Base-by-base conservation (phyloP, 1,140 invertebrate species). In the Formica exsecta region DNA sequence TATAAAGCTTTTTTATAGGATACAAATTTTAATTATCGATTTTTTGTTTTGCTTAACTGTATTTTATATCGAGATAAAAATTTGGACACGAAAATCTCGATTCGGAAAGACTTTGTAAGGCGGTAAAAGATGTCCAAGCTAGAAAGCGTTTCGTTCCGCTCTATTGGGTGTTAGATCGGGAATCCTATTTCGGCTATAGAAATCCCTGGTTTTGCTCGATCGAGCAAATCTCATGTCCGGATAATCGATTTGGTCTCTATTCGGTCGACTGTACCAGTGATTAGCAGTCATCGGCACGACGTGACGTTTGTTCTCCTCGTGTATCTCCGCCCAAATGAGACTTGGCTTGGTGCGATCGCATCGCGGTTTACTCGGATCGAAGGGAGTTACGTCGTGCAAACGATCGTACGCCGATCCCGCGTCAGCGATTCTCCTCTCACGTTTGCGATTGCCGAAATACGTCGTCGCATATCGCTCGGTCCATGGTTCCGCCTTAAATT, bases 201-300 rank as follows among this genome's bases (percentile, higher is more conserved):
- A 89, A 16, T 85, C 79, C 6, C 25, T 59, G 57, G 75, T 76
- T 85, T 81, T 80, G 36, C n/a, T 90, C 51, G 86, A 85, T 68
- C 91, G 87, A 87, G 88, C 85, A 85, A 91, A 93, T 90, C 88
- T 93, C 66, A 85, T 90, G 36, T 90, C 86, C 9, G 88, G 89
- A 54, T 87, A 80, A 91, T 94, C 93, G 65, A 89, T 75, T 91
- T 92, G 90, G 59, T 89, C 61, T 84, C 91, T 90, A 88, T 92
- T 93, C 16, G 92, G 90, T 87, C 90, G 88, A 71, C 92, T 91
- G 87, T 94, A 90, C 88, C 92, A 92, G 65, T 90, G 92, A 74
- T 85, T 87, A 74, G 89, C 68, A 83, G 89, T 91, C 77, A 92
- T 89, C n/a, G 89, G 81, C 19, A 94, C 88, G 74, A 77, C 88